Base-by-base conservation (phyloP, 2,797 vertebrate genomes). In the Corythornis leucogaster region DNA sequence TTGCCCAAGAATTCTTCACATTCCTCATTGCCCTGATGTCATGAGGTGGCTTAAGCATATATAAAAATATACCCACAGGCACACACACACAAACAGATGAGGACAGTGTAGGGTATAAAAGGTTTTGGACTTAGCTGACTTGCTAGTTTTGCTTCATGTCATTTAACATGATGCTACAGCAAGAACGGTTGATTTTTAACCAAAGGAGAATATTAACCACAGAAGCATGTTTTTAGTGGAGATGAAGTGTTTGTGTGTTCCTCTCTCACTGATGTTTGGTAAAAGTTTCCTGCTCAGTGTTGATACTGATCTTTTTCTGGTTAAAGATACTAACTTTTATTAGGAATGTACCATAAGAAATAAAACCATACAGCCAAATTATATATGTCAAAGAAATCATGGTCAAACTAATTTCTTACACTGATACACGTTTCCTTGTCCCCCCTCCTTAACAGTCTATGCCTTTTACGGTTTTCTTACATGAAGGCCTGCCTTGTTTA, bases 1-100 rank as follows among this genome's bases (percentile, higher is more conserved):
- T 57, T 53, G 19, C 19, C 12, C 50, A 74, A 80, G 71, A 86
- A 90, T 95, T 61, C n/a, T 59, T 94, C 77, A 84, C 35, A 78
- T 88, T 46, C 70, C 51, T 63, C 53, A 53, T 24, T 66, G 57
- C 59, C 53, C n/a, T 88, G 63, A 30, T n/a, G 20, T 28, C 4
- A 1, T n/a, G 12, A 42, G 43, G n/a, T 38, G 7, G 7, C 18
- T 71, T 51, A 26, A 18, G 30, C 2, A 0, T 33, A 15, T 17
- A 51, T 33, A 80, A 76, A 95, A 94, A 80, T 76, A 81, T n/a
- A 68, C n/a, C 30, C 50, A 11, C 15, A 38, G 33, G 28, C 62
- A 38, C 2, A 2, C 35, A 38, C 22, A 28, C 11, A 14, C 5
- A 4, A 21, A n/a, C 45, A 81, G n/a, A 62, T 58, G 51, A 53